Evolutionary conservation across 2,888 invertebrate genomes (phyloP).

Genomic region (Abscondita cerata): DNA sequence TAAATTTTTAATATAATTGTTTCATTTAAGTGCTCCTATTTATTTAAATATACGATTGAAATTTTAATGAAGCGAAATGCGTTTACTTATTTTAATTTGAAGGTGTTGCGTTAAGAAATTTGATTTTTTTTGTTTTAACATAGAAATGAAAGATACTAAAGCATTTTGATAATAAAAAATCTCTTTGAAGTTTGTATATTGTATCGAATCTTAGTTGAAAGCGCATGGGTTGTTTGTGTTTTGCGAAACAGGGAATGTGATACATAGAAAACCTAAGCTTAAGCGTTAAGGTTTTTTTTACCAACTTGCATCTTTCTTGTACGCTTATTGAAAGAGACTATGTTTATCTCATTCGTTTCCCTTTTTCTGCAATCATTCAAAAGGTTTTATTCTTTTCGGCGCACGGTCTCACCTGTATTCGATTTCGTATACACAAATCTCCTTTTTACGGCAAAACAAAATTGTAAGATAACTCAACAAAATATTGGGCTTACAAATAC

Average conservation of each 20-base stretch:
- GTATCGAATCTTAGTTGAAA: slow-evolving; percentile 12
- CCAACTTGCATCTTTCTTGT: slow-evolving; percentile 4
- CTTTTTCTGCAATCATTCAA: slow-evolving; percentile 3
- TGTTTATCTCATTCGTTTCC: slow-evolving; percentile 9
- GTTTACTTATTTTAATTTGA: too few species aligned
- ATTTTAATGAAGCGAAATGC: too few species aligned
- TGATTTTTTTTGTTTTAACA: too few species aligned
- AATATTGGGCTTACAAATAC: slow-evolving; percentile 12
- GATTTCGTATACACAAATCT: slow-evolving; percentile 19
- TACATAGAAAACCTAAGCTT: slow-evolving; percentile 17
- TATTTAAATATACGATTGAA: too few species aligned
- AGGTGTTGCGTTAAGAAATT: too few species aligned
- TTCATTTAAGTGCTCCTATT: too few species aligned
- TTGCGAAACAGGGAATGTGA: slow-evolving; percentile 15
- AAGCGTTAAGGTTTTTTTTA: slow-evolving; percentile 15
- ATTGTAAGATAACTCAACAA: slow-evolving; percentile 13
- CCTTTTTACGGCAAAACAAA: slow-evolving; percentile 17
- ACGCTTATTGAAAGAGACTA: slow-evolving; percentile 17
- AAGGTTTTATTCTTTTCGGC: too few species aligned
- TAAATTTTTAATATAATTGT: too few species aligned
- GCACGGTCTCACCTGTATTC: slow-evolving; percentile 10
- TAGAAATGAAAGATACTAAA: too few species aligned
- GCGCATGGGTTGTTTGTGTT: slow-evolving; percentile 12
- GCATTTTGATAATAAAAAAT: neutral
- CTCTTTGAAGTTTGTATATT: slow-evolving; percentile 20